Evolutionary conservation across 2,797 vertebrate species (phyloP).

Genomic region (Myioborus melanocephalus): DNA sequence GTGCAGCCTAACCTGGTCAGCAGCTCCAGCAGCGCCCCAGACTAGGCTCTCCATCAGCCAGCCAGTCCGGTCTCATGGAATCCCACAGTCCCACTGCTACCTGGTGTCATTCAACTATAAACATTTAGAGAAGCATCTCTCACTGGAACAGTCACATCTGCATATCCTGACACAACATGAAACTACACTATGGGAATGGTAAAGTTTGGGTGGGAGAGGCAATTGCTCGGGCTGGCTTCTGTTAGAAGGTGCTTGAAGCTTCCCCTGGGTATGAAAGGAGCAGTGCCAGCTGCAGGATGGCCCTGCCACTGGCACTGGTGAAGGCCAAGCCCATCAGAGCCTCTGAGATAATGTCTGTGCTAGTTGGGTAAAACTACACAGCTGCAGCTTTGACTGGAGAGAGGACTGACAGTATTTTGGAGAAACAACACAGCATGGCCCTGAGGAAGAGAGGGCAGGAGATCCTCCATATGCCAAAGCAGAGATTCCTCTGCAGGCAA

Average conservation of each 20-base stretch:
- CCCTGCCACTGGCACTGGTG: no score
- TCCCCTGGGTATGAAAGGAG: not conserved
- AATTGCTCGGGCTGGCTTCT: not conserved
- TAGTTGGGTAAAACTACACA: not conserved
- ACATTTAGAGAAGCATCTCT: fast-evolving
- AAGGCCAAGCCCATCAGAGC: not conserved
- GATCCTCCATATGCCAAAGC: not conserved
- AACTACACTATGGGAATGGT: not conserved
- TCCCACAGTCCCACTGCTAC: not conserved
- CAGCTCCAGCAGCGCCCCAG: not conserved
- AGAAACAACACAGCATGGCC: not conserved
- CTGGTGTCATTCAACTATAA: not conserved
- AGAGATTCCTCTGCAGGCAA: not conserved
- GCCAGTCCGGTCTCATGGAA: not conserved
- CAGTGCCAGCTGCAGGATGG: not conserved
- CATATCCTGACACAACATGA: not conserved
- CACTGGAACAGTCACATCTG: not conserved
- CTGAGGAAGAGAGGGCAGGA: not conserved
- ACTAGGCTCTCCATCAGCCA: not conserved
- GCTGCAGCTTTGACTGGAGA: not conserved
- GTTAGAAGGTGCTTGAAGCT: not conserved
- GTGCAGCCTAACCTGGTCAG: not conserved
- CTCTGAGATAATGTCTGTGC: fast-evolving
- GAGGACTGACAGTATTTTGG: not conserved
- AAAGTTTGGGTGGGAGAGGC: not conserved